Percentiles rank a stretch among this genome's conserved stretches.
Evolutionary conservation across 2,888 invertebrate species (phyloP).

Genomic region (Junonia oenone): DNA sequence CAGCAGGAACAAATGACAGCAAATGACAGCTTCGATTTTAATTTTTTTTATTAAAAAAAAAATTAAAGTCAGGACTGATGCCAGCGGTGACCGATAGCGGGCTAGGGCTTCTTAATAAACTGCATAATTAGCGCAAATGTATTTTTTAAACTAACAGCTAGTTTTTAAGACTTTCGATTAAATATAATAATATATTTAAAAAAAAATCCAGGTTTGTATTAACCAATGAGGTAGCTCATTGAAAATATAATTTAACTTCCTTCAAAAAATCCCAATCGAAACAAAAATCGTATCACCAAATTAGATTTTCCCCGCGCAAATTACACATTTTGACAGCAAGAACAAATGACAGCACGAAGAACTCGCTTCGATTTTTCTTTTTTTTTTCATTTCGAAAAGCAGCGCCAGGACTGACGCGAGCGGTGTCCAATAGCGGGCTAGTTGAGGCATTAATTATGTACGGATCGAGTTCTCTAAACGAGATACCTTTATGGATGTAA

Average conservation of each 20-base stretch:
- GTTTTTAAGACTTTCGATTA: no score
- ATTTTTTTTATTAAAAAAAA: neutral
- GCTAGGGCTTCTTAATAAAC: no score
- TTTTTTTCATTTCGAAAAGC: neutral
- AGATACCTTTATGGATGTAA: constrained; percentile 10
- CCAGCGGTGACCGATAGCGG: neutral
- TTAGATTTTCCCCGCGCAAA: neutral
- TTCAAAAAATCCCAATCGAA: no score
- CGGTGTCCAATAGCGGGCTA: constrained; percentile 4
- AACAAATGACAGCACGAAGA: neutral
- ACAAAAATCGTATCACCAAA: neutral
- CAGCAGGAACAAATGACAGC: neutral
- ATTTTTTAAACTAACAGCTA: no score
- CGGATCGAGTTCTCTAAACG: constrained; percentile 9
- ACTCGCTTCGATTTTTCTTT: neutral
- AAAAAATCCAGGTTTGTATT: no score
- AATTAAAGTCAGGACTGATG: neutral
- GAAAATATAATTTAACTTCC: no score
- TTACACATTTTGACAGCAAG: neutral
- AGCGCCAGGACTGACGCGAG: neutral
- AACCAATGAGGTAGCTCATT: no score
- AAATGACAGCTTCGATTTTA: neutral
- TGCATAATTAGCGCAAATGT: no score
- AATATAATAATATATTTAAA: no score
- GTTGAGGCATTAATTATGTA: constrained; percentile 2